These are phyloP conservation scores for Rhamphomyia laevipes DNA, from an alignment of 2,888 invertebrate genomes.

Conservation along the genomic window DNA sequence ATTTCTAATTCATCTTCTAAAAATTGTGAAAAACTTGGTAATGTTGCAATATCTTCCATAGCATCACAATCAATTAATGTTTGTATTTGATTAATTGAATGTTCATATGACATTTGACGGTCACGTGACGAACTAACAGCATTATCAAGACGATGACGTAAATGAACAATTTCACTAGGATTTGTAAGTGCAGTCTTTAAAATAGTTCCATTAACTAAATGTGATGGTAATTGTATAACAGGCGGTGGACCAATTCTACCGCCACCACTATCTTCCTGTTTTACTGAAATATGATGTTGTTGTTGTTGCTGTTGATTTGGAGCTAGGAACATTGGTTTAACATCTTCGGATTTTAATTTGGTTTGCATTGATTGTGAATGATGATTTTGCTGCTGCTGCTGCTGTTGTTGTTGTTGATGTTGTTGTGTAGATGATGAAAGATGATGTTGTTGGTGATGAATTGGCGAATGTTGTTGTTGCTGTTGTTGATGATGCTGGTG, in stretches of 20 bases:
- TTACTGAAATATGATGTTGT: constrained; percentile 22
- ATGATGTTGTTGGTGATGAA: constrained; percentile 39
- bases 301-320: constrained; percentile 31
- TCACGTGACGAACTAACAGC: constrained; percentile 80
- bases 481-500: constrained; percentile 36
- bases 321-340: constrained; percentile 26
- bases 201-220: constrained; percentile 83
- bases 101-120: constrained; percentile 69
- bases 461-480: constrained; percentile 29
- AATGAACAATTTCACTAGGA: constrained; percentile 83
- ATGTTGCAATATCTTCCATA: constrained; percentile 90
- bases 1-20: constrained; percentile 84
- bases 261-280: constrained; percentile 20
- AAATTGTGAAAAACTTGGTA: constrained; percentile 80
- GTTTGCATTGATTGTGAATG: constrained; percentile 24
- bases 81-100: constrained; percentile 79
- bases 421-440: constrained; percentile 30
- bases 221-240: constrained; percentile 44
- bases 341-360: constrained; percentile 17
- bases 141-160: constrained; percentile 77
- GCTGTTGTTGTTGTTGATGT: constrained; percentile 29
- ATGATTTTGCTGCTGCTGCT: constrained; percentile 22
- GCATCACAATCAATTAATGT: constrained; percentile 93
- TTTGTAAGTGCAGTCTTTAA: constrained; percentile 89
- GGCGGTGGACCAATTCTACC: neutral